Evolutionary conservation across 2,797 vertebrate species (phyloP).

Genomic region (Sparidentex hasta): DNA sequence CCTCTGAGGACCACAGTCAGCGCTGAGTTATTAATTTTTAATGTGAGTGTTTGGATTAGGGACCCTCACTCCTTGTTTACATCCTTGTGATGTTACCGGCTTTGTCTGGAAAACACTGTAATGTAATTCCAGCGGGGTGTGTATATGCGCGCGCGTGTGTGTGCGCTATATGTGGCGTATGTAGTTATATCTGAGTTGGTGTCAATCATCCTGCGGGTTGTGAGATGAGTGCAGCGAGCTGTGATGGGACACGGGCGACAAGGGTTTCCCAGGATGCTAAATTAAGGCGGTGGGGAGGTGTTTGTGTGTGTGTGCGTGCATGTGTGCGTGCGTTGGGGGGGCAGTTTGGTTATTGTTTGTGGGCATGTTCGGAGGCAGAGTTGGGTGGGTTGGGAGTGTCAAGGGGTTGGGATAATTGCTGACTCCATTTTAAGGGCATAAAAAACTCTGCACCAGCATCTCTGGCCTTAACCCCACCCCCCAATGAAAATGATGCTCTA

Average conservation of each 20-base stretch:
- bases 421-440: slow-evolving; percentile 84
- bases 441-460: slow-evolving; percentile 83
- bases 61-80: slow-evolving; percentile 80
- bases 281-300: slow-evolving; percentile 1
- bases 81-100: slow-evolving; percentile 78
- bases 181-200: slow-evolving; percentile 19
- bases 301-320: neutral
- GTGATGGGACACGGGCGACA: slow-evolving; percentile 65
- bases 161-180: neutral
- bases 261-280: slow-evolving; percentile 73
- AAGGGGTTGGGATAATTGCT: slow-evolving; percentile 84
- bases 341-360: slow-evolving; percentile 70
- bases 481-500: slow-evolving; percentile 84
- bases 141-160: neutral
- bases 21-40: slow-evolving; percentile 82
- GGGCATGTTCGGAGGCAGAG: slow-evolving; percentile 68
- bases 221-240: slow-evolving; percentile 55
- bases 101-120: slow-evolving; percentile 68
- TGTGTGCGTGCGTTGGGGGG: neutral
- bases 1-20: slow-evolving; percentile 76
- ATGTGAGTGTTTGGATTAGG: slow-evolving; percentile 77
- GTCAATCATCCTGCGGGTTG: slow-evolving; percentile 52
- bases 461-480: slow-evolving; percentile 70
- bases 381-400: slow-evolving; percentile 70
- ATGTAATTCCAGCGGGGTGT: slow-evolving; percentile 42